Evolutionary conservation across 2,797 vertebrate species (phyloP), one percentile per base, ranked within the genome.

Genomic region (Melanotaenia pygmaea): DNA sequence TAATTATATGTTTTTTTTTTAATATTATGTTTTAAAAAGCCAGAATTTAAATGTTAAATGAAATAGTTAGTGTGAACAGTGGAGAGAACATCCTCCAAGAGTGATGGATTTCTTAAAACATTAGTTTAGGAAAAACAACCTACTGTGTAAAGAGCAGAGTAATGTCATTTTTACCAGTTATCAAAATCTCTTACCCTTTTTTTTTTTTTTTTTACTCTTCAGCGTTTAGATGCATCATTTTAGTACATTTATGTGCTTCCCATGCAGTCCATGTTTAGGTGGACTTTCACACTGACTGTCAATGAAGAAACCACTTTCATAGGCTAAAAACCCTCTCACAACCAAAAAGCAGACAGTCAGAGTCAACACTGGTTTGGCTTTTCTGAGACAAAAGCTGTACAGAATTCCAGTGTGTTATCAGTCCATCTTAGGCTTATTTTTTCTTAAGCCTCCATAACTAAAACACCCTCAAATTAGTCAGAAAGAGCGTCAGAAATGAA

Each of bases 381-480:
- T 57, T 63, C 51, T 71, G 69, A 40, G 32, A 32, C 20, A 43
- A 13, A n/a, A 47, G 22, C 7, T 0, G 6, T 18, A 1, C 20
- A 11, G 7, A 43, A 35, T 26, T 43, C 24, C 38, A 28, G 7
- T 13, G 37, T 20, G 51, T 16, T 16, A 16, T 56, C 53, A 54
- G 2, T 14, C 5, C 18, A 3, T 57, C 54, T 32, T 30, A 34
- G 7, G 28, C 54, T 57, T 18, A 28, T 28, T 12, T 57, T 18
- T 57, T 32, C 9, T 8, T 13, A 11, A 28, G 16, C 35, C 1
- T 28, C 12, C 59, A 43, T 14, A 24, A 40, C 11, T 24, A n/a
- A 59, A 50, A 51, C 53, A 50, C 50, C 45, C 30, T 47, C 57
- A 50, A 50, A 10, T 40, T 9, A 38, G 67, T 53, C 47, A 30